These are phyloP conservation scores for Poeciliopsis gracilis DNA, from an alignment of 2,797 vertebrate genomes.

Conservation along the genomic window DNA sequence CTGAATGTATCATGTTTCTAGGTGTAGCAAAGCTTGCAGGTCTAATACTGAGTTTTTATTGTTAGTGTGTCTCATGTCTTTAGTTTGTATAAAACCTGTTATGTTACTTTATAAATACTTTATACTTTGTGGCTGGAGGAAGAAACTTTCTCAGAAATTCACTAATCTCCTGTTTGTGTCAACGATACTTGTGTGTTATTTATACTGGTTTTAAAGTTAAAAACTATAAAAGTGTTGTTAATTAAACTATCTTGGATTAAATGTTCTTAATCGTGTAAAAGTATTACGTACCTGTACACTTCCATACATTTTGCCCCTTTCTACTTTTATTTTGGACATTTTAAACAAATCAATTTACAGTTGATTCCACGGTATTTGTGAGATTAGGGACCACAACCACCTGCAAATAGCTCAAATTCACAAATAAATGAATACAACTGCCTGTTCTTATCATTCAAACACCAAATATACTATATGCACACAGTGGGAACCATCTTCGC, in stretches of 20 bases:
- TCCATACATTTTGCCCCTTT: background rate
- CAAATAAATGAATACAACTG: too few species aligned
- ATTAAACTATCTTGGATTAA: background rate
- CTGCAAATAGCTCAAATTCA: too few species aligned
- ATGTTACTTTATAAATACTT: background rate
- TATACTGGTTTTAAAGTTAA: background rate
- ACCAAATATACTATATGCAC: too few species aligned
- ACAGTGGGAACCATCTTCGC: too few species aligned
- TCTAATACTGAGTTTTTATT: conserved; percentile 18
- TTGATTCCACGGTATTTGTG: too few species aligned
- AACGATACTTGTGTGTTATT: background rate
- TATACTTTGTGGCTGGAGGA: background rate
- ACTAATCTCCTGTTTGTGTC: background rate
- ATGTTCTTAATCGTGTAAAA: background rate
- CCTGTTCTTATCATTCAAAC: too few species aligned
- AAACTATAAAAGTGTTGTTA: background rate
- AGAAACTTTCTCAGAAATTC: background rate
- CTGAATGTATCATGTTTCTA: conserved; percentile 1
- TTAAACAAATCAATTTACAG: background rate
- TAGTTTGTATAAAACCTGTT: background rate
- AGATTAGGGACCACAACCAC: too few species aligned
- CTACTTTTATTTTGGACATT: background rate
- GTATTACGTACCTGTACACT: background rate
- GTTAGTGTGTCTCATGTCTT: conserved; percentile 4
- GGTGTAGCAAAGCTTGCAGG: conserved; percentile 5